Evolutionary conservation across 2,113 vertebrate species (phyloP), one percentile per base, ranked within the genome.

Genomic region (Istiophorus platypterus): DNA sequence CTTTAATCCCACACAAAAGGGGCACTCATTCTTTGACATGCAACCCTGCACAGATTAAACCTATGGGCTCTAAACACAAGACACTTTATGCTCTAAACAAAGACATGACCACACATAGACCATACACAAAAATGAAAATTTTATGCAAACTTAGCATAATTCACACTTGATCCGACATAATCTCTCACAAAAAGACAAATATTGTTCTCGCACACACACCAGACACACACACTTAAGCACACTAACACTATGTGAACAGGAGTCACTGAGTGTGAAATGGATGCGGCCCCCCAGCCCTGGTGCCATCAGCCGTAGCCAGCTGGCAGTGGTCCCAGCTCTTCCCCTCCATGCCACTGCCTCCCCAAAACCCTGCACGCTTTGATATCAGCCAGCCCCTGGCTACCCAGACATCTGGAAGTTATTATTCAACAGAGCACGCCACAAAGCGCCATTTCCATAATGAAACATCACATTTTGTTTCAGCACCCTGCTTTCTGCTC

Each of bases 321-420:
- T 93, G 95, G 95, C 92, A 45, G 41, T 79, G 80, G 86, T 93
- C 92, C 92, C 89, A 51, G 89, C 78, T 82, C 87, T 80, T 76
- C 81, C 85, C 81, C 90, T 82, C 85, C 84, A 93, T 78, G 42
- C 59, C 86, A 82, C 78, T 79, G 88, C 72, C 73, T 90, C 91
- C 94, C 88, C 85, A 85, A 83, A 90, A 93, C 92, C 91, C 91
- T 91, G 90, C 89, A 80, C 87, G 85, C 94, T 96, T 89, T 94
- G 94, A 94, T 88, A 92, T 94, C 90, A 87, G 77, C 94, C 93
- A 90, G 93, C 92, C 92, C 79, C 89, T 84, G 88, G 95, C 95
- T 94, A 93, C 90, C 79, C 85, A 94, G 92, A 94, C 95, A 95
- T 96, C 96, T 95, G 95, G 84, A 95, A 92, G 92, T 94, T 95